Evolutionary conservation across 2,797 vertebrate species (phyloP).

Genomic region (Cheirogaleus major): DNA sequence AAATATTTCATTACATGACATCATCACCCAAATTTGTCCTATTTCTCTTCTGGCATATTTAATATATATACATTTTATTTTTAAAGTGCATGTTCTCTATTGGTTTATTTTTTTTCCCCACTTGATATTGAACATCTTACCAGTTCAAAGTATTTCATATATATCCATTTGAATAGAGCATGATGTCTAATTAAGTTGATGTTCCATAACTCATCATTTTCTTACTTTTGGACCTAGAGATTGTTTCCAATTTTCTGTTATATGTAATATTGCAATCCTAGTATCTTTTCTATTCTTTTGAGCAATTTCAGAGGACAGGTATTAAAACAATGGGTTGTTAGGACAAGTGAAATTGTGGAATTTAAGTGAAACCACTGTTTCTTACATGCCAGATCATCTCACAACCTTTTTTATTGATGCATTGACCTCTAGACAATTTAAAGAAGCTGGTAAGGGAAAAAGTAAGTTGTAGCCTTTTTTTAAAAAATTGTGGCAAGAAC

Average conservation of each 20-base stretch:
- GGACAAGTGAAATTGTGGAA: background rate
- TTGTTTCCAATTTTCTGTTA: background rate
- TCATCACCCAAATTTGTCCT: background rate
- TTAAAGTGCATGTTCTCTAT: background rate
- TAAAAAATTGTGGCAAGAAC: background rate
- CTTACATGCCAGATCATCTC: background rate
- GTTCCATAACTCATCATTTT: background rate
- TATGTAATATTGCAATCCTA: background rate
- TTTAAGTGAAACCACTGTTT: background rate
- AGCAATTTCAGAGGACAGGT: background rate
- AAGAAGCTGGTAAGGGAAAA: background rate
- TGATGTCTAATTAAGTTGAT: background rate
- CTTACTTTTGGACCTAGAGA: background rate
- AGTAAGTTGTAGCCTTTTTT: background rate
- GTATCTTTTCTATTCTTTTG: background rate
- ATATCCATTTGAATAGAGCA: background rate
- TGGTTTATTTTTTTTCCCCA: background rate
- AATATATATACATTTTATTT: background rate
- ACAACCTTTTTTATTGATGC: background rate
- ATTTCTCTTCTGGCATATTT: background rate
- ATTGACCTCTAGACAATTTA: background rate
- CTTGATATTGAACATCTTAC: background rate
- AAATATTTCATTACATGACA: background rate
- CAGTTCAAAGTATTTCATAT: background rate
- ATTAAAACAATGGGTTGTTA: background rate